These are phyloP conservation scores for Drosophila nasuta DNA, from an alignment of 1,140 invertebrate genomes.

Conservation along the genomic window DNA sequence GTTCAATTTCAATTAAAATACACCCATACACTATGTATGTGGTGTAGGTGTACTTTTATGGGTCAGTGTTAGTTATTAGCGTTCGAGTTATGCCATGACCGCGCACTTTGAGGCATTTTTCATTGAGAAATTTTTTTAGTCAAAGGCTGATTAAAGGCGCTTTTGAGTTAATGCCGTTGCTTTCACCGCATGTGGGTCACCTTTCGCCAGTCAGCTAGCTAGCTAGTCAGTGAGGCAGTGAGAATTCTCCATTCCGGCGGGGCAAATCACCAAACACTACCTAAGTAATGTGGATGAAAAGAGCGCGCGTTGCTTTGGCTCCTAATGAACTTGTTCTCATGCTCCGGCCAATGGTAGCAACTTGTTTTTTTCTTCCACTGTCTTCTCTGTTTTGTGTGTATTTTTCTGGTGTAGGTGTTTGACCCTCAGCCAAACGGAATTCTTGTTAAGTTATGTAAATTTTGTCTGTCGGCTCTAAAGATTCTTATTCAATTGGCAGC, in stretches of 20 bases:
- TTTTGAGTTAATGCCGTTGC: slow-evolving; percentile 48
- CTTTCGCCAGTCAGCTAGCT: slow-evolving; percentile 59
- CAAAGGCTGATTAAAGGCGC: slow-evolving; percentile 71
- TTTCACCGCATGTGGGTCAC: slow-evolving; percentile 79
- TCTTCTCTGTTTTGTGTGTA: not conserved
- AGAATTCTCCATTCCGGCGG: slow-evolving; percentile 30
- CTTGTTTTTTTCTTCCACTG: slow-evolving; percentile 11
- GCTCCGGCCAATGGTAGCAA: slow-evolving; percentile 31
- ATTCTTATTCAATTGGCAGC: slow-evolving; percentile 69
- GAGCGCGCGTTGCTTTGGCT: not conserved
- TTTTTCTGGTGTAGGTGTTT: slow-evolving; percentile 66
- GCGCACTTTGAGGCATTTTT: slow-evolving; percentile 64
- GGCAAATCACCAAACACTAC: no score
- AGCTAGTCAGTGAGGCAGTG: not conserved
- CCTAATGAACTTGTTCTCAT: slow-evolving; percentile 72
- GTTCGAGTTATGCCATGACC: slow-evolving; percentile 65
- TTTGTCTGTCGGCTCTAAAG: slow-evolving; percentile 41
- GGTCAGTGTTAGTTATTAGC: slow-evolving; percentile 78
- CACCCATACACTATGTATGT: slow-evolving; percentile 4
- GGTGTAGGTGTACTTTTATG: slow-evolving; percentile 34
- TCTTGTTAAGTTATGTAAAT: slow-evolving; percentile 66
- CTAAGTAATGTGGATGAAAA: slow-evolving; percentile 10
- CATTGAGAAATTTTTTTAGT: slow-evolving; percentile 67
- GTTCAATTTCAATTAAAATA: slow-evolving; percentile 70
- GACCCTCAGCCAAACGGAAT: slow-evolving; percentile 56